Percentiles rank a stretch among this genome's conserved stretches.
These are phyloP conservation scores for Brachionus asplanchnoidis DNA, from an alignment of 1,140 invertebrate species.

Conservation along the genomic window DNA sequence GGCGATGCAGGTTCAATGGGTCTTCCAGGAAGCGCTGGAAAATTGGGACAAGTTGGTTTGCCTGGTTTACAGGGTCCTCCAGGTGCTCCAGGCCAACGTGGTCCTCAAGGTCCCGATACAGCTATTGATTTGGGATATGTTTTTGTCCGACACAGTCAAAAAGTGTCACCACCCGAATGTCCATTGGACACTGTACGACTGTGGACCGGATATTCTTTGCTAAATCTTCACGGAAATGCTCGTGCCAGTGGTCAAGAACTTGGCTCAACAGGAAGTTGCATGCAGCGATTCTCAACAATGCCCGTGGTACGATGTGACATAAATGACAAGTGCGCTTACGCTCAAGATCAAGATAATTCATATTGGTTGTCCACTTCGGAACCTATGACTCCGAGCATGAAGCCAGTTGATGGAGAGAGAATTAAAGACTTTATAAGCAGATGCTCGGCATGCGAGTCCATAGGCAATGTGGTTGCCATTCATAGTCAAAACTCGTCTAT, in stretches of 20 bases:
- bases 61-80: not conserved
- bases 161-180: conserved; percentile 74
- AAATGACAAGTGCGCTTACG: conserved; percentile 54
- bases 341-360: conserved; percentile 54
- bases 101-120: conserved; percentile 32
- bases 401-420: conserved; percentile 45
- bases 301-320: conserved; percentile 58
- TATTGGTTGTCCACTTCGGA: conserved; percentile 57
- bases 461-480: conserved; percentile 86
- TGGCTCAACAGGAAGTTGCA: conserved; percentile 50
- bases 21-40: conserved; percentile 56
- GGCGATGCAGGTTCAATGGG: conserved; percentile 31
- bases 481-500: conserved; percentile 85
- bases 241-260: conserved; percentile 41
- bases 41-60: not conserved
- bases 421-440: conserved; percentile 58
- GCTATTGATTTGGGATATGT: conserved; percentile 31
- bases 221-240: conserved; percentile 53
- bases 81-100: not conserved
- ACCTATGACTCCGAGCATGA: conserved; percentile 50
- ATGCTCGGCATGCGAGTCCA: conserved; percentile 87
- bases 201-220: conserved; percentile 91
- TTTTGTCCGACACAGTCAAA: conserved; percentile 73
- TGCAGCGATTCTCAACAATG: conserved; percentile 55
- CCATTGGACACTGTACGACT: conserved; percentile 73